A percentile compares a stretch with the other conserved stretches of the same genome.
phyloP scores from a whole-genome alignment of 2,888 invertebrate species.

The Limnephilus marmoratus region DNA sequence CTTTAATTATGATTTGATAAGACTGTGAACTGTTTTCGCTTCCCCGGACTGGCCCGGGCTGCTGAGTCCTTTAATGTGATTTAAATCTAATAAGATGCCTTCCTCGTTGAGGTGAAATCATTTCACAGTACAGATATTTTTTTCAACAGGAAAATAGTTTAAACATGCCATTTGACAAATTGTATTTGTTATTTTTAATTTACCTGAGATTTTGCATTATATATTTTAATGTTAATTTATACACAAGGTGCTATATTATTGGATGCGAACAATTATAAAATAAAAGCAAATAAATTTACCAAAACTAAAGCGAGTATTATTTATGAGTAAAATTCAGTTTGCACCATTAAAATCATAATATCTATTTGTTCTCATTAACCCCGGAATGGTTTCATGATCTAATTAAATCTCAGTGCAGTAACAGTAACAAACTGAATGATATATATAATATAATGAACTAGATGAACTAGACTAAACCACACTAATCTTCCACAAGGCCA shows the following conservation, averaged over 20 bases:
- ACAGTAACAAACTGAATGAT: conserved; percentile 60
- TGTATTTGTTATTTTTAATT: conserved; percentile 51
- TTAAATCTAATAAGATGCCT: neutral
- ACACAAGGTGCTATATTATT: conserved; percentile 63
- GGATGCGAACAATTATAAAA: conserved; percentile 58
- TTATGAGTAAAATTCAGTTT: conserved; percentile 60
- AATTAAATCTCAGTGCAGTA: conserved; percentile 59
- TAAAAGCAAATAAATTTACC: conserved; percentile 61
- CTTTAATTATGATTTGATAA: conserved; percentile 62
- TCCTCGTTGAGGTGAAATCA: conserved; percentile 58
- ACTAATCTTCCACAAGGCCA: conserved; percentile 80
- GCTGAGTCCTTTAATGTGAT: neutral
- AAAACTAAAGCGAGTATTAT: conserved; percentile 61
- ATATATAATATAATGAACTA: conserved; percentile 18
- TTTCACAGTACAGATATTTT: conserved; percentile 54
- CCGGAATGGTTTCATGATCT: conserved; percentile 65
- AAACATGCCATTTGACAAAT: conserved; percentile 50
- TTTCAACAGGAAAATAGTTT: conserved; percentile 48
- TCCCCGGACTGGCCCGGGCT: neutral
- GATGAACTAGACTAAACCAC: conserved; percentile 71
- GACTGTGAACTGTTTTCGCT: conserved; percentile 62
- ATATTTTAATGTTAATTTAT: conserved; percentile 56
- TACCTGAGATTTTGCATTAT: conserved; percentile 61
- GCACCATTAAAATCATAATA: conserved; percentile 64
- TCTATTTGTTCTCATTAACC: conserved; percentile 64